Evolutionary conservation across 2,888 invertebrate genomes (phyloP).

Genomic region (Chrysolina oricalcia): DNA sequence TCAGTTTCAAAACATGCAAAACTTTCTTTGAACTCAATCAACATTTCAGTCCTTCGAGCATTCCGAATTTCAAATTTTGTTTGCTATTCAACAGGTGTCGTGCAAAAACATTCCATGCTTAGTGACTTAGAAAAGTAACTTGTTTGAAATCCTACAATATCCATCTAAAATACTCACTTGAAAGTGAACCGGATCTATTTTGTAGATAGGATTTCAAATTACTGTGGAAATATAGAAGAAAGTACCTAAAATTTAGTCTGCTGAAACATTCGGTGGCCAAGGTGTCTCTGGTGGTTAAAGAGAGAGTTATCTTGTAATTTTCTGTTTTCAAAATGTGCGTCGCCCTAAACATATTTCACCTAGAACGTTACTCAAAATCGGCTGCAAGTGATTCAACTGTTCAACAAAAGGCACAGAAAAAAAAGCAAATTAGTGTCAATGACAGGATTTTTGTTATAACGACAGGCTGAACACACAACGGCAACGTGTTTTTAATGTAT

Average conservation of each 20-base stretch:
- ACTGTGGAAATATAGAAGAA: constrained; percentile 35
- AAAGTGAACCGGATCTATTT: constrained; percentile 9
- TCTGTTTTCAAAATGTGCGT: constrained; percentile 59
- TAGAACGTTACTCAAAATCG: constrained; percentile 2
- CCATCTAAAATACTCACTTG: constrained; percentile 13
- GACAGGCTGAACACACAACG: not conserved
- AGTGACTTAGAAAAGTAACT: constrained; percentile 4
- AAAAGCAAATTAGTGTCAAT: constrained; percentile 4
- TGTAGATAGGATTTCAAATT: constrained; percentile 10
- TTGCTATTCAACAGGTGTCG: not conserved
- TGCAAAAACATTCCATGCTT: constrained; percentile 28
- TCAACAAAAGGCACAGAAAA: constrained; percentile 14
- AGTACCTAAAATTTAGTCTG: constrained; percentile 53
- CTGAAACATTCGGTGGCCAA: constrained; percentile 68
- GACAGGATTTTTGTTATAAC: not conserved
- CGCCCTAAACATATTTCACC: constrained; percentile 19
- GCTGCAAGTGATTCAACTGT: not conserved
- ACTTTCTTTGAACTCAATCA: too few species aligned
- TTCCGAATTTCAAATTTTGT: not conserved
- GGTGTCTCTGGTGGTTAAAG: constrained; percentile 67
- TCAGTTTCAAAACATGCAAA: too few species aligned
- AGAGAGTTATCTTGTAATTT: constrained; percentile 44
- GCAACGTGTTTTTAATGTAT: too few species aligned
- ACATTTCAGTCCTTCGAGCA: not conserved
- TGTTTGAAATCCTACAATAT: constrained; percentile 24